Percentiles rank a stretch among this genome's conserved stretches.
phyloP scores from a whole-genome alignment of 2,888 invertebrate genomes.

The Latrodectus elegans region DNA sequence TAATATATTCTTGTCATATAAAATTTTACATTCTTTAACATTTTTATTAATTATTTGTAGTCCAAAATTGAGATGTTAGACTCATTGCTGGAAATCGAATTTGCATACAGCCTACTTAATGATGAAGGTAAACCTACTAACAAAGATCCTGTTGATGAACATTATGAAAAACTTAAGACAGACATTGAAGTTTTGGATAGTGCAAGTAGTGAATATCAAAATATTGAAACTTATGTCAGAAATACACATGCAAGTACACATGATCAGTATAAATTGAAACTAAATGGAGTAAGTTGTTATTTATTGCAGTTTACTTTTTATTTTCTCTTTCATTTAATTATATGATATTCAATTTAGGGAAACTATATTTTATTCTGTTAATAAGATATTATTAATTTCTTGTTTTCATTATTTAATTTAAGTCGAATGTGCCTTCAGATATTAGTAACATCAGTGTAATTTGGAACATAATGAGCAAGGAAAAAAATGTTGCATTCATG shows the following conservation, averaged over 20 bases:
- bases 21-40: too few relatives aligned
- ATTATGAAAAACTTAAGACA: slow-evolving; percentile 91
- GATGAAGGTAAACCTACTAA: slow-evolving; percentile 76
- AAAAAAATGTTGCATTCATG: too few relatives aligned
- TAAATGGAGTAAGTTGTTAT: slow-evolving; percentile 74
- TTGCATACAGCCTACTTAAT: slow-evolving; percentile 91
- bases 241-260: slow-evolving; percentile 97
- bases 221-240: slow-evolving; percentile 85
- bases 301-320: background rate
- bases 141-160: slow-evolving; percentile 83
- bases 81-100: slow-evolving; percentile 93
- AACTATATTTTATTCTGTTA: too few relatives aligned
- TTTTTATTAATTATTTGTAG: slow-evolving; percentile 74
- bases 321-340: too few relatives aligned
- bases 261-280: slow-evolving; percentile 81
- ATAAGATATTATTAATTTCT: too few relatives aligned
- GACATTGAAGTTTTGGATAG: slow-evolving; percentile 79
- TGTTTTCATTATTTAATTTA: too few relatives aligned
- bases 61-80: slow-evolving; percentile 90
- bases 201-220: slow-evolving; percentile 81
- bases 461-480: too few relatives aligned
- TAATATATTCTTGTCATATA: too few relatives aligned
- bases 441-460: too few relatives aligned
- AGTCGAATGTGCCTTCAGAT: too few relatives aligned
- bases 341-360: too few relatives aligned